Evolutionary conservation across 1,140 invertebrate genomes (phyloP).

Genomic region (Bombus pascuorum): DNA sequence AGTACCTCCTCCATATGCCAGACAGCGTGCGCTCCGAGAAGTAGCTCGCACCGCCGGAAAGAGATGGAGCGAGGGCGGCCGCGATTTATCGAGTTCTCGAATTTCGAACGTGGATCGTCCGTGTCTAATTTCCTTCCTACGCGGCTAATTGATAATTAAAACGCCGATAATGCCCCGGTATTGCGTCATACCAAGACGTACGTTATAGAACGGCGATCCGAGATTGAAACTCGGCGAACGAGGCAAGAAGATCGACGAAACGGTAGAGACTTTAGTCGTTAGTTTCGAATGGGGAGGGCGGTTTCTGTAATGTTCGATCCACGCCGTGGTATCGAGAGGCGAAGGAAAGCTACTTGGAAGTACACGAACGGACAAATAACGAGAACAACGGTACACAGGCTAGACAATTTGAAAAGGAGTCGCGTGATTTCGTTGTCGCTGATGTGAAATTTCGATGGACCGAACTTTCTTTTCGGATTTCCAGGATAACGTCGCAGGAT

Average conservation of each 20-base stretch:
- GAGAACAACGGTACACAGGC: neutral
- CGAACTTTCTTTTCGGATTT: neutral
- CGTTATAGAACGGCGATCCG: neutral
- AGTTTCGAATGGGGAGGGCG: too few relatives aligned
- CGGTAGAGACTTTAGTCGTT: too few relatives aligned
- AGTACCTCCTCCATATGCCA: slow-evolving; percentile 75
- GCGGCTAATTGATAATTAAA: slow-evolving; percentile 37
- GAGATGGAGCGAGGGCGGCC: slow-evolving; percentile 57
- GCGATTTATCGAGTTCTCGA: slow-evolving; percentile 62
- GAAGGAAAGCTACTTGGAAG: neutral
- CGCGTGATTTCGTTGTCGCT: neutral
- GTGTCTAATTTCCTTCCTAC: neutral
- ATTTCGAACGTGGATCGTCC: slow-evolving; percentile 43
- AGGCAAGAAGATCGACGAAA: neutral
- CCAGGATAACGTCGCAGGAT: neutral
- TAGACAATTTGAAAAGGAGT: slow-evolving; percentile 23
- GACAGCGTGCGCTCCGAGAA: slow-evolving; percentile 62
- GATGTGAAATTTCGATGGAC: slow-evolving; percentile 2
- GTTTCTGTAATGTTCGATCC: neutral
- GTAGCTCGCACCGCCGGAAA: slow-evolving; percentile 57
- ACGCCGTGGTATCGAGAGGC: neutral
- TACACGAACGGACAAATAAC: slow-evolving; percentile 3
- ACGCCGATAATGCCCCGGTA: neutral
- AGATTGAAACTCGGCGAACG: neutral
- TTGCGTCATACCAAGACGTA: too few relatives aligned